These are phyloP conservation scores for Cricetomys ansorgei DNA, from an alignment of 2,113 vertebrate species.

Conservation along the genomic window DNA sequence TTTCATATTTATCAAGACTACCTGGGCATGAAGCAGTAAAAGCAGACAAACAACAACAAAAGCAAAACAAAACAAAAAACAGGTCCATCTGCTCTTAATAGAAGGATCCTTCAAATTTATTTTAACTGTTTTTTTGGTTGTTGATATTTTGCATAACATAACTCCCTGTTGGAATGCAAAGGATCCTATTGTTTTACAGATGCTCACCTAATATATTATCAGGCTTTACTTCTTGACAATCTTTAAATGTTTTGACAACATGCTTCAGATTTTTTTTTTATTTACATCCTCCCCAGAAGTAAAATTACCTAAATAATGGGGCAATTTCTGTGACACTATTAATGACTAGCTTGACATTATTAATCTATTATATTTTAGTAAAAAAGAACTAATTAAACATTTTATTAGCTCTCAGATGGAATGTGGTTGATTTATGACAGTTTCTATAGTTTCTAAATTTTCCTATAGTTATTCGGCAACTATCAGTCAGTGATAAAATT, in stretches of 20 bases:
- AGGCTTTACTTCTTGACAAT: background rate
- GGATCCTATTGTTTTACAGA: background rate
- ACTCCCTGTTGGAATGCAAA: background rate
- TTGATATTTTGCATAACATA: background rate
- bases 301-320: fast-evolving
- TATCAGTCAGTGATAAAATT: background rate
- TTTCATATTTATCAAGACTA: background rate
- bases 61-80: too few species aligned
- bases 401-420: background rate
- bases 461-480: background rate
- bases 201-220: background rate
- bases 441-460: background rate
- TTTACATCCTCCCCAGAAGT: background rate
- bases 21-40: background rate
- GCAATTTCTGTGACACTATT: too few species aligned
- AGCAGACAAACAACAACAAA: background rate
- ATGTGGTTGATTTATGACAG: background rate
- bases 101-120: background rate
- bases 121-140: background rate
- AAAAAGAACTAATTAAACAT: background rate
- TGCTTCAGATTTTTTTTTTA: background rate
- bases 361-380: too few species aligned
- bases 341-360: background rate
- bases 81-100: background rate
- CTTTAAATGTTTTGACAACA: background rate